These are phyloP conservation scores for Rhabdomys pumilio DNA, from an alignment of 2,797 vertebrate species.

Conservation along the genomic window DNA sequence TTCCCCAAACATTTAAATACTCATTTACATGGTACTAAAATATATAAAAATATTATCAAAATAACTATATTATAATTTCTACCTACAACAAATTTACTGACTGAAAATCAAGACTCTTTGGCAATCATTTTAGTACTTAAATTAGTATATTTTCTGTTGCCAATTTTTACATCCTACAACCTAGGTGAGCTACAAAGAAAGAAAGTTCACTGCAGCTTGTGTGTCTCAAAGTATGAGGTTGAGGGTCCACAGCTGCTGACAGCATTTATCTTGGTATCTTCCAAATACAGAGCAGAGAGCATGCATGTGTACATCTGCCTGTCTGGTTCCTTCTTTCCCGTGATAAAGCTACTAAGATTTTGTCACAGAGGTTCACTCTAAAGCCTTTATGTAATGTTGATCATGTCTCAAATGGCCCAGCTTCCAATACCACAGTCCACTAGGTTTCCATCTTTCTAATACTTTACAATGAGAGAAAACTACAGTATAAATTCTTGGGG, in stretches of 20 bases:
- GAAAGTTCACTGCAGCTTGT: neutral
- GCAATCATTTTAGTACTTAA: neutral
- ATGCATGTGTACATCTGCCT: neutral
- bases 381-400: neutral
- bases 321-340: neutral
- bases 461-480: neutral
- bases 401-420: neutral
- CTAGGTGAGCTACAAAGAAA: neutral
- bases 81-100: neutral
- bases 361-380: too few relatives aligned
- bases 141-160: neutral
- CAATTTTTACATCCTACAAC: neutral
- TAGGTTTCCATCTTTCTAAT: neutral
- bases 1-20: neutral
- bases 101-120: neutral
- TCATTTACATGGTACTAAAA: neutral
- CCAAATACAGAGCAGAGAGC: too few relatives aligned
- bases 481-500: neutral
- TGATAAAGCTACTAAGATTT: neutral
- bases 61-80: neutral
- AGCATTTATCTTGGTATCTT: neutral
- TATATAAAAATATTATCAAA: neutral
- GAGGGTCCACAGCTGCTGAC: neutral
- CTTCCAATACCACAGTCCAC: neutral
- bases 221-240: neutral